Evolutionary conservation across 1,140 invertebrate species (phyloP).

Genomic region (Homalodisca vitripennis): DNA sequence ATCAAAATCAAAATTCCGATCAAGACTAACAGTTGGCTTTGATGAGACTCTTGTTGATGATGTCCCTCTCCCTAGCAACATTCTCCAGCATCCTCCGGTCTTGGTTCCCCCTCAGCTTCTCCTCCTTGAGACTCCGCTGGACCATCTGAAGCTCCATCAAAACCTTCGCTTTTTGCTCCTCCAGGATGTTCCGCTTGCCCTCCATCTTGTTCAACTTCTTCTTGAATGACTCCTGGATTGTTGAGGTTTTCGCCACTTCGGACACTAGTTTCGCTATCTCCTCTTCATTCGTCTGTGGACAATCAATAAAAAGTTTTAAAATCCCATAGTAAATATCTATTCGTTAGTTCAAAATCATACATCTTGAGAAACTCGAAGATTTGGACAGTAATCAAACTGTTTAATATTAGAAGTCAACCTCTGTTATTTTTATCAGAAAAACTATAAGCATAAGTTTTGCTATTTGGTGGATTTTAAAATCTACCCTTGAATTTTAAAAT

Average conservation of each 20-base stretch:
- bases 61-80: constrained; percentile 56
- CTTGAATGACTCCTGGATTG: constrained; percentile 41
- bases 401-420: too few species aligned
- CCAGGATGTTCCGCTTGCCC: constrained; percentile 42
- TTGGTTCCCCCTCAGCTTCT: constrained; percentile 50
- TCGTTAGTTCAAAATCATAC: too few species aligned
- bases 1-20: too few species aligned
- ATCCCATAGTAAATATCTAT: too few species aligned
- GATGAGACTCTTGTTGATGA: constrained; percentile 54
- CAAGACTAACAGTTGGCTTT: constrained; percentile 51
- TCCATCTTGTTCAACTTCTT: constrained; percentile 46
- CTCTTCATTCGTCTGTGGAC: constrained; percentile 29
- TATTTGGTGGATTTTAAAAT: too few species aligned
- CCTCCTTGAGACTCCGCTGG: constrained; percentile 52
- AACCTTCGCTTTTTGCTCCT: constrained; percentile 43
- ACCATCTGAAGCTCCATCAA: constrained; percentile 44
- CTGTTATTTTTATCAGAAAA: too few species aligned
- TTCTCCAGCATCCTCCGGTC: constrained; percentile 52
- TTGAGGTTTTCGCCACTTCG: constrained; percentile 40
- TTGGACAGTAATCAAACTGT: too few species aligned
- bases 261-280: constrained; percentile 40
- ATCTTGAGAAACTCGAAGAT: too few species aligned
- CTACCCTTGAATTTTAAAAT: too few species aligned
- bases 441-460: too few species aligned
- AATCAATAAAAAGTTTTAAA: too few species aligned